Conservation (phyloP, 2,888 invertebrate species). For the Acronicta alni region DNA sequence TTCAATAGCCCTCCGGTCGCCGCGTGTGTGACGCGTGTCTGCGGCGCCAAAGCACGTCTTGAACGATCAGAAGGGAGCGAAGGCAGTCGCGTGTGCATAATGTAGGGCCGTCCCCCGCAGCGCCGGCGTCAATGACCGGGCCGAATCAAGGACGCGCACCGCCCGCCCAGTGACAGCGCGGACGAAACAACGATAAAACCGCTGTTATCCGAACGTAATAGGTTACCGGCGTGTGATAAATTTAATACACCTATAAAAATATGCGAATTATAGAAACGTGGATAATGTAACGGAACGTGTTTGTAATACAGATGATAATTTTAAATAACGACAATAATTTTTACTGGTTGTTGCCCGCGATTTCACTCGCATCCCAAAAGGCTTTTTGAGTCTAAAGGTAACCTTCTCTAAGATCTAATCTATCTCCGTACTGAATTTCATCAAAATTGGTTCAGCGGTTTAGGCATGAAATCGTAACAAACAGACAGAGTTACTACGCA, state of each 20-base stretch:
- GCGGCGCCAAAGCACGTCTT: conserved; percentile 64
- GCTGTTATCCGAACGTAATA: conserved; percentile 60
- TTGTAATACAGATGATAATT: conserved; percentile 1
- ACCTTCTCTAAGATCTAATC: no score
- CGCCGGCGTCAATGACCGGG: conserved; percentile 81
- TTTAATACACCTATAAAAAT: conserved; percentile 53
- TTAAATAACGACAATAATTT: no score
- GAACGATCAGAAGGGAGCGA: conserved; percentile 70
- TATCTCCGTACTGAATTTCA: no score
- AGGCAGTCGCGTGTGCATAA: conserved; percentile 79
- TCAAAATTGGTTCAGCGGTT: no score
- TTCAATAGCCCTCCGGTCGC: conserved; percentile 48
- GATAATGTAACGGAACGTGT: conserved; percentile 17
- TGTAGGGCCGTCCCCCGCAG: conserved; percentile 76
- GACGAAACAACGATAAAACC: conserved; percentile 63
- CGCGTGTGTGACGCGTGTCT: conserved; percentile 66
- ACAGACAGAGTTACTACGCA: no score
- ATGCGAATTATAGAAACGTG: conserved; percentile 45
- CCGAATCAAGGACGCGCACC: conserved; percentile 79
- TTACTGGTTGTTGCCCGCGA: no score
- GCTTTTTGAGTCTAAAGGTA: no score
- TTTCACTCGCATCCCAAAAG: no score
- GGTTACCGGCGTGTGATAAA: conserved; percentile 51
- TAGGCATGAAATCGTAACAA: no score
- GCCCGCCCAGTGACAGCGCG: conserved; percentile 66